phyloP scores from a whole-genome alignment of 2,888 invertebrate species.

The Plebejus melissa region DNA sequence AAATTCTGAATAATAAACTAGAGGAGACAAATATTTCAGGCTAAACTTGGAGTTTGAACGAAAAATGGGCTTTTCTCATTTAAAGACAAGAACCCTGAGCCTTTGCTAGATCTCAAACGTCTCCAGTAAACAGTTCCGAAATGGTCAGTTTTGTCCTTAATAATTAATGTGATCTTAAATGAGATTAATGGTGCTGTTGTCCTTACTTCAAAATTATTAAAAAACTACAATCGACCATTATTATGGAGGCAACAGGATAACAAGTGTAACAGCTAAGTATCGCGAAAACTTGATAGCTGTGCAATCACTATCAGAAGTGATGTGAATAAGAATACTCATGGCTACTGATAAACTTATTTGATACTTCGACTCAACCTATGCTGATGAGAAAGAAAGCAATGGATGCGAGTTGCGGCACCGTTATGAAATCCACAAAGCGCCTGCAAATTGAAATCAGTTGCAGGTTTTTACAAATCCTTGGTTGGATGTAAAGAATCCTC shows the following conservation, averaged over 20 bases:
- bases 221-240: neutral
- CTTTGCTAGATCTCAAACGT: no score
- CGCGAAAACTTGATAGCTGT: neutral
- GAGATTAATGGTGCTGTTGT: neutral
- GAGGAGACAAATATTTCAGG: no score
- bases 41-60: no score
- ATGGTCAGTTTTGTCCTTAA: neutral
- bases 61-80: no score
- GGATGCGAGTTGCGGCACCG: no score
- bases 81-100: no score
- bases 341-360: neutral
- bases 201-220: neutral
- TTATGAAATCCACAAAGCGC: no score
- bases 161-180: neutral
- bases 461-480: no score
- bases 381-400: no score
- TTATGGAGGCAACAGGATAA: conserved; percentile 5
- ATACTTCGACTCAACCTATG: neutral
- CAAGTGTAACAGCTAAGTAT: neutral
- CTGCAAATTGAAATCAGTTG: no score
- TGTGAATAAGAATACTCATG: neutral
- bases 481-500: no score
- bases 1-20: no score
- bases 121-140: neutral
- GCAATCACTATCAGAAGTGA: neutral